Base-by-base conservation (phyloP, 2,113 vertebrate species). In the Macrotus californicus region DNA sequence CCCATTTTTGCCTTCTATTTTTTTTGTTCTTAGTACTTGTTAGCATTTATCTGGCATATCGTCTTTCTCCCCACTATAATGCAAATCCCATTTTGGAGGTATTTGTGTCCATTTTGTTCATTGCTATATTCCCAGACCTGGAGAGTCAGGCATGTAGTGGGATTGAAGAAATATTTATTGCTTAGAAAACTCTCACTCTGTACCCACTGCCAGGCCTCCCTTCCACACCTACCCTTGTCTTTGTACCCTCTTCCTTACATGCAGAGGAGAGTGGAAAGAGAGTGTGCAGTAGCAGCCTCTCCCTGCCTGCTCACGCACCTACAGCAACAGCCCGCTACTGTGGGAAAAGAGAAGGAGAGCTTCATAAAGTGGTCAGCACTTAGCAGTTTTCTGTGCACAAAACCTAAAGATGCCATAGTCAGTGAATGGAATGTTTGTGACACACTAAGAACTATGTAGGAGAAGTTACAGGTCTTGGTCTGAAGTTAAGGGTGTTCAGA, bases 1-100 rank as follows among this genome's bases (percentile, higher is more conserved):
- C 8, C 2, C 9, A 1, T 5, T 52, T 5, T 16, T 54, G 24
- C 6, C 29, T 39, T 39, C 4, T 31, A 24, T 18, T 46, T 34
- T 12, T 6, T 1, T 3, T 56, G 13, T 21, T 15, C n/a, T n/a
- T 14, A 2, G 10, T 2, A 13, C 36, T 26, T 22, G 3, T 46
- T 0, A 43, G 15, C 46, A 34, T 21, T 19, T 8, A 1, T 31
- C 1, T 31, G 5, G 1, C 1, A 2, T 1, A 0, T 2, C 0
- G 3, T 34, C 41, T 66, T 14, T 34, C 6, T 73, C 8, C 18
- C 13, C 1, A 0, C 11, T 2, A 5, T n/a, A 77, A 26, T 0
- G 1, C 2, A 12, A 18, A 5, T 7, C 1, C 7, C 11, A 0
- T 6, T 0, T 1, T 0, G 24, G 12, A 52, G 13, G 34, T 1